Conservation (phyloP, 2,888 invertebrate species). For the Salpingus planirostris region DNA sequence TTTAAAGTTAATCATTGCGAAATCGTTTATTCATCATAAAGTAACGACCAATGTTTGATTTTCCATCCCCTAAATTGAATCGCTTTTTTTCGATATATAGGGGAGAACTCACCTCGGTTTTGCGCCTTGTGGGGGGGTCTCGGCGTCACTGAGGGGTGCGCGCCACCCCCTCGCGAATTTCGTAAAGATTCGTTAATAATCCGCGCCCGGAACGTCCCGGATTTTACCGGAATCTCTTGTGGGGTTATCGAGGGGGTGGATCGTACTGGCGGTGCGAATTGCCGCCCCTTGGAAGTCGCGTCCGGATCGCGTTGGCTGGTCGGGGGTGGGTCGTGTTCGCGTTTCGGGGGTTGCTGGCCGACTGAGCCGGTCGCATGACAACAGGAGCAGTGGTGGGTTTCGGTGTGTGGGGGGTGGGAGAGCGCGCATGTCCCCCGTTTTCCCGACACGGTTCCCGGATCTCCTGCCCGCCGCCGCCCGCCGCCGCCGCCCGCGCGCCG, state of each 20-base stretch:
- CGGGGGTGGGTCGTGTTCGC: conserved; percentile 11
- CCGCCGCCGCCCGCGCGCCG: conserved; percentile 27
- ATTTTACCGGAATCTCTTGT: conserved; percentile 10
- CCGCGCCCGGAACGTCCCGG: conserved; percentile 17
- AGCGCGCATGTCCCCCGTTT: conserved; percentile 29
- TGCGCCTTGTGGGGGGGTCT: too few relatives aligned
- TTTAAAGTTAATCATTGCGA: too few relatives aligned
- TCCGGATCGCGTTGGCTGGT: conserved; percentile 4
- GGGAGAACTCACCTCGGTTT: too few relatives aligned
- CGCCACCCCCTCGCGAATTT: conserved; percentile 17
- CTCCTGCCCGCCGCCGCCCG: conserved; percentile 8
- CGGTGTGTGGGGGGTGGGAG: conserved; percentile 18
- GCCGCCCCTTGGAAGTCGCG: too few relatives aligned
- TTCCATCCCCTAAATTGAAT: too few relatives aligned
- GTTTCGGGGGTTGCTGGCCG: conserved; percentile 24
- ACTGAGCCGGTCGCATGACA: conserved; percentile 28
- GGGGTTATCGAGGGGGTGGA: background rate
- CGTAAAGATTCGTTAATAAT: conserved; percentile 22
- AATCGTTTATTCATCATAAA: too few relatives aligned
- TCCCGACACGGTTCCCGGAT: conserved; percentile 28
- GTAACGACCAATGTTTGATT: too few relatives aligned
- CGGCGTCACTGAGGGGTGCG: too few relatives aligned
- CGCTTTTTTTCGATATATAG: too few relatives aligned
- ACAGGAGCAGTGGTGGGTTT: conserved; percentile 26
- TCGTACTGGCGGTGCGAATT: too few relatives aligned